Evolutionary conservation across 2,888 invertebrate genomes (phyloP), one percentile per base, ranked within the genome.

Genomic region (Parasteatoda lunata): DNA sequence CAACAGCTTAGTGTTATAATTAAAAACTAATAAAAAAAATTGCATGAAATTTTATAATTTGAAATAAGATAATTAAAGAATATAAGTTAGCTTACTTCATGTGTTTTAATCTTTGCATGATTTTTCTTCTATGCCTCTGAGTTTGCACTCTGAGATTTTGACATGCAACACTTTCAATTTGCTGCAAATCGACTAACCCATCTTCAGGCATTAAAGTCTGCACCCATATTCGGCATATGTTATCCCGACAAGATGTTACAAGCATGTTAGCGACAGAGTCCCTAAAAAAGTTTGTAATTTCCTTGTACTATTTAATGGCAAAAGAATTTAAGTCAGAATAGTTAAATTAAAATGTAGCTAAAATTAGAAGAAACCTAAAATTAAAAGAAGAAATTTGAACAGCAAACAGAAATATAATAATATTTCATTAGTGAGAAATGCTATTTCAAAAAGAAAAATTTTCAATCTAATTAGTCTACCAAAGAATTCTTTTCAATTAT

Each of bases 161-260:
- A 11, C 92, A 92, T 45, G 93, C 92, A 76, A 92, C 91, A 4
- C 93, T 93, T 90, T 95, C 94, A 90, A 94, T 93, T 91, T 94
- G 94, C 59, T 93, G 93, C 91, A 94, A 92, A 91, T 94, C 95
- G 48, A 96, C 95, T 89, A 96, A 94, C 80, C 98, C 98, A 93
- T 98, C 98, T 91, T 98, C 98, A 0, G 98, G 98, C 89, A 98
- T 94, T 88, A 98, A 95, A 0, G 98, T 99, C 93, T 99, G 99
- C 79, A 97, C 97, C 99, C 99, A 99, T 90, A 99, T 95, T 89
- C 99, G 95, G 91, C 98, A 99, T 91, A 99, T 99, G 93, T 99
- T 98, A 93, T 99, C 99, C 91, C 96, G 95, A 92, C 98, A 99
- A 76, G 98, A 98, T 84, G 99, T 99, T 87, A 99, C 97, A 90